Evolutionary conservation across 2,888 invertebrate species (phyloP).

Genomic region (Caenorhabditis japonica): DNA sequence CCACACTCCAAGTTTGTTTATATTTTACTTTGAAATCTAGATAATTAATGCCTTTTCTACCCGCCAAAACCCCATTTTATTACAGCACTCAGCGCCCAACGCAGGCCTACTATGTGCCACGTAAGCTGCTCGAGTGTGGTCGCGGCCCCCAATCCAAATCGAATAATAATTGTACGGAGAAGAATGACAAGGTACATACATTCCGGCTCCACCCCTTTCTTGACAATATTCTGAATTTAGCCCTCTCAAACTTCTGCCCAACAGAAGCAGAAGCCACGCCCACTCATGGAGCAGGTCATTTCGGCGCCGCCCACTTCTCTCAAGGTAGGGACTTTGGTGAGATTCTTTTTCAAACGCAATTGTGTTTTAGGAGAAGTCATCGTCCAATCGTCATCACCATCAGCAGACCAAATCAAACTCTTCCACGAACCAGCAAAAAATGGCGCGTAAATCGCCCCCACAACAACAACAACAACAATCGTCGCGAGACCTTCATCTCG

Average conservation of each 20-base stretch:
- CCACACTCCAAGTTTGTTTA: slow-evolving; percentile 55
- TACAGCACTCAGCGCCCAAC: slow-evolving; percentile 60
- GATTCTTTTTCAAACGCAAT: neutral
- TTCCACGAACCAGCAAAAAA: neutral
- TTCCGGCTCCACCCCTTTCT: neutral
- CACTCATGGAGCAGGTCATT: slow-evolving; percentile 57
- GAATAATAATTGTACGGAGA: slow-evolving; percentile 27
- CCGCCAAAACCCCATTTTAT: neutral
- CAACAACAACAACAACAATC: too few relatives aligned
- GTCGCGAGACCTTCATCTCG: slow-evolving; percentile 44
- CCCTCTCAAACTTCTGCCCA: slow-evolving; percentile 36
- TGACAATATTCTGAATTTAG: slow-evolving; percentile 3
- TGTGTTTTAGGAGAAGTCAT: slow-evolving; percentile 21
- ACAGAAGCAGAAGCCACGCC: slow-evolving; percentile 53
- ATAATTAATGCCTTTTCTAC: too few relatives aligned
- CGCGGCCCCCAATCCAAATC: slow-evolving; percentile 50
- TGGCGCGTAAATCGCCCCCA: slow-evolving; percentile 7
- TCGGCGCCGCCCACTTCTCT: slow-evolving; percentile 47
- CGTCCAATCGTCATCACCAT: neutral
- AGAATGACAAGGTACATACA: slow-evolving; percentile 32
- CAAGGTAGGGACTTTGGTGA: slow-evolving; percentile 19
- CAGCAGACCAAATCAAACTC: slow-evolving; percentile 27
- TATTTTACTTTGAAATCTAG: neutral
- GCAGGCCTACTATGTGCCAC: slow-evolving; percentile 65
- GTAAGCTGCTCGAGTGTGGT: slow-evolving; percentile 59